Evolutionary conservation across 2,797 vertebrate genomes (phyloP).

Genomic region (Heterohyrax brucei): DNA sequence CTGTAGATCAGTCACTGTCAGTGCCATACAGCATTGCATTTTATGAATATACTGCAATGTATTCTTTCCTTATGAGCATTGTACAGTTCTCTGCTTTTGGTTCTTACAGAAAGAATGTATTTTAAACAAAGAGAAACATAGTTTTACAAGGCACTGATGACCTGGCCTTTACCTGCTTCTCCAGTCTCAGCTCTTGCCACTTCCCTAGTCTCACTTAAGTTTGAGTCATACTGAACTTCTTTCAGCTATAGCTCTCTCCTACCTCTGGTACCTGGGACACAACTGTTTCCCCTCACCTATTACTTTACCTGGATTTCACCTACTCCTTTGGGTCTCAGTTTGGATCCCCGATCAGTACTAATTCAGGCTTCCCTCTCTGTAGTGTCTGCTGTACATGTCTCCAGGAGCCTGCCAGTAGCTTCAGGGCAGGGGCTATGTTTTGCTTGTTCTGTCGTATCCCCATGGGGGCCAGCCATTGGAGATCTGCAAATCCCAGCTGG

Average conservation of each 20-base stretch:
- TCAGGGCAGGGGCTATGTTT: background rate
- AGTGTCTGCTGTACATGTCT: background rate
- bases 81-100: background rate
- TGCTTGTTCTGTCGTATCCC: background rate
- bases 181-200: background rate
- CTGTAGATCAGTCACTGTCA: background rate
- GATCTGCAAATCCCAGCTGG: too few species aligned
- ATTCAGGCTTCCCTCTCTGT: background rate
- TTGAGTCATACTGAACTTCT: background rate
- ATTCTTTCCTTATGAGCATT: constrained; percentile 35
- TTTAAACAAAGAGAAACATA: background rate
- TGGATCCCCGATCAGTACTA: background rate
- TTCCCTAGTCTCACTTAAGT: background rate
- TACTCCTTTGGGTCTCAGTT: background rate
- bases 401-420: background rate
- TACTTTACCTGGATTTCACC: background rate
- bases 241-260: background rate
- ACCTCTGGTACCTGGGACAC: background rate
- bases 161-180: background rate
- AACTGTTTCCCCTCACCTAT: background rate
- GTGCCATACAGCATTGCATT: background rate
- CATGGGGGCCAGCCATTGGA: too few species aligned
- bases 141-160: background rate
- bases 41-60: background rate
- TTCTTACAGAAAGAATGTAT: constrained; percentile 35